Base-by-base conservation (phyloP, 2,888 invertebrate genomes). In the Hololepta plana region DNA sequence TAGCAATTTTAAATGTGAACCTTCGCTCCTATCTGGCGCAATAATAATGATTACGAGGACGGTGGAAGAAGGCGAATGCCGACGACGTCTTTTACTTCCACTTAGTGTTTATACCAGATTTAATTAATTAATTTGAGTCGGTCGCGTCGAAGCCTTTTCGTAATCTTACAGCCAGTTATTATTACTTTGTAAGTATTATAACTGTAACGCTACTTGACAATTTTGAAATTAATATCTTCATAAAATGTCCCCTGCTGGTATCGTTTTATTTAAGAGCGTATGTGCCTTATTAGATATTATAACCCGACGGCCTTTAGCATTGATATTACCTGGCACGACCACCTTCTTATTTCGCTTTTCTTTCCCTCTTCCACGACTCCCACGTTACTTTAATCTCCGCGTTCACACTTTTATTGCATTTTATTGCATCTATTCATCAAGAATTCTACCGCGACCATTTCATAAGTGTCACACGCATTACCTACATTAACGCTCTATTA, bases 191-290 rank as follows among this genome's bases (percentile, higher is more conserved):
- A 50, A 49, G 51, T 49, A 51, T 51, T 50, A 52, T 51, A 51
- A 52, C 50, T 49, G 50, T 48, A 47, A 50, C 47, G 49, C 49
- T 49, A 51, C 49, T 53, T 47, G 51, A 51, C 52, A 50, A 52
- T 51, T 49, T 48, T 44, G 46, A 46, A 53, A 53, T 52, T 53
- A 54, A 53, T 53, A 52, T 51, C 51, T 53, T 55, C 55, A 54
- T 54, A 55, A 53, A 53, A 49, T 49, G 51, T 47, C 46, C 49
- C 52, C 43, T 40, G 44, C 44, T 42, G 49, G 33, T 47, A 39
- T 37, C 37, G 7, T 6, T 6, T 21, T 10, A 9, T 10, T 21
- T 6, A 21, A 21, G 9, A 4, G 5, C 23, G 31, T 23, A 11
- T 28, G 24, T 16, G 21, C 5, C 9, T 9, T 10, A 21, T 21